Conservation (phyloP, 2,888 invertebrate genomes). For the Heliconius ethilla region DNA sequence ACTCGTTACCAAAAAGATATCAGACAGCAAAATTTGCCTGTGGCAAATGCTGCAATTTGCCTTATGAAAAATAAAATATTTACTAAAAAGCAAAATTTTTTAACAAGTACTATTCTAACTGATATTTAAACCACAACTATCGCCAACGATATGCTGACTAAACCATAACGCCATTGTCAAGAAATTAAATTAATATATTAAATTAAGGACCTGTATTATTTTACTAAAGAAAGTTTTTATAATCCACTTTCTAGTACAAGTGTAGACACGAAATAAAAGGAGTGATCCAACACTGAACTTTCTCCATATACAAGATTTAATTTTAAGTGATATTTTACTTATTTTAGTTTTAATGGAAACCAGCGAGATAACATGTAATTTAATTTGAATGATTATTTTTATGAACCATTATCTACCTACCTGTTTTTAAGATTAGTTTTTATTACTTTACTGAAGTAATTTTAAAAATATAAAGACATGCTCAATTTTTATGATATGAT, state of each 20-base stretch:
- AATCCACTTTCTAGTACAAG: background rate
- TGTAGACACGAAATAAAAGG: background rate
- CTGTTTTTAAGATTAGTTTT: constrained; percentile 26
- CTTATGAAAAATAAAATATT: too few relatives aligned
- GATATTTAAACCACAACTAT: too few relatives aligned
- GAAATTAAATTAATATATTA: too few relatives aligned
- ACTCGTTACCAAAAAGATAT: background rate
- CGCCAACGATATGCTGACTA: too few relatives aligned
- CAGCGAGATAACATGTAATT: constrained; percentile 26
- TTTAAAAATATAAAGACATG: constrained; percentile 3
- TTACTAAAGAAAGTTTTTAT: background rate
- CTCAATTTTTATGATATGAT: constrained; percentile 5
- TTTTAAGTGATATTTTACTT: background rate
- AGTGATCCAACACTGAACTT: background rate
- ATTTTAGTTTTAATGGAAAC: constrained; percentile 13
- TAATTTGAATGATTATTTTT: constrained; percentile 19
- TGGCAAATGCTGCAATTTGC: too few relatives aligned
- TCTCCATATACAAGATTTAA: background rate
- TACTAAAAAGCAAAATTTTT: too few relatives aligned
- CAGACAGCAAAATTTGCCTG: too few relatives aligned
- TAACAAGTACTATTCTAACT: too few relatives aligned
- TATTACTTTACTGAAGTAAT: background rate
- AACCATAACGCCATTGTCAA: too few relatives aligned
- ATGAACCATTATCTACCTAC: constrained; percentile 34
- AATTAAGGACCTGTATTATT: background rate